Conservation (phyloP, 2,888 invertebrate genomes). For the Nycteola revayana region DNA sequence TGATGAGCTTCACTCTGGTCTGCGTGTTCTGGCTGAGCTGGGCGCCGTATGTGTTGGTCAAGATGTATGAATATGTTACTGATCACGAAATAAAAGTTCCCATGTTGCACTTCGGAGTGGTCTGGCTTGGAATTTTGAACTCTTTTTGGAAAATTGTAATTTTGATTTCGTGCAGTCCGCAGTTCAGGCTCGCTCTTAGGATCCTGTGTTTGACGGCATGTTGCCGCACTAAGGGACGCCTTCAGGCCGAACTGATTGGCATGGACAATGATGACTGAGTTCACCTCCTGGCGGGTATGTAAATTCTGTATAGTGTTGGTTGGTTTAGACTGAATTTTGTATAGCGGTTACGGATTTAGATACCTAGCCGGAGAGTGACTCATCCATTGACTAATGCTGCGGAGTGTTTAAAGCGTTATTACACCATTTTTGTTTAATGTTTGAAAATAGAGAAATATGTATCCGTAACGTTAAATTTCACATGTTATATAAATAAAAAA, state of each 20-base stretch:
- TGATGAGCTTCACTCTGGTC: slow-evolving; percentile 96
- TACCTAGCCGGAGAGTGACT: slow-evolving; percentile 25
- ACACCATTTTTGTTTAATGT: too few species aligned
- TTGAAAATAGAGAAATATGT: too few species aligned
- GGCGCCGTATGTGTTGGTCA: slow-evolving; percentile 94
- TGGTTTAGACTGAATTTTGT: slow-evolving; percentile 2
- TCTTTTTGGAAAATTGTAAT: slow-evolving; percentile 98
- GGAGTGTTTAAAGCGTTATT: too few species aligned
- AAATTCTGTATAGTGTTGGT: slow-evolving; percentile 16
- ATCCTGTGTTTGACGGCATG: slow-evolving; percentile 94
- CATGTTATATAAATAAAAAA: too few species aligned
- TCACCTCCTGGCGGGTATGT: slow-evolving; percentile 36
- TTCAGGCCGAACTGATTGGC: slow-evolving; percentile 92
- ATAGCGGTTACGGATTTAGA: slow-evolving; percentile 17
- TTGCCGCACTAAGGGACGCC: slow-evolving; percentile 91
- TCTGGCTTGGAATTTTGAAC: slow-evolving; percentile 97
- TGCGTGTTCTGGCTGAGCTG: slow-evolving; percentile 96
- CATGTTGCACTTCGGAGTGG: slow-evolving; percentile 94
- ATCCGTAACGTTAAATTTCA: too few species aligned
- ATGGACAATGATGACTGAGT: slow-evolving; percentile 92
- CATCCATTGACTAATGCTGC: too few species aligned
- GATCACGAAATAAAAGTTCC: slow-evolving; percentile 87
- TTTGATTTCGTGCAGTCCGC: slow-evolving; percentile 93
- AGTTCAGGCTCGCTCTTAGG: slow-evolving; percentile 94
- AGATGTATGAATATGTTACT: slow-evolving; percentile 88